Evolutionary conservation across 1,140 invertebrate genomes (phyloP).

Genomic region (Holotrichia oblita): DNA sequence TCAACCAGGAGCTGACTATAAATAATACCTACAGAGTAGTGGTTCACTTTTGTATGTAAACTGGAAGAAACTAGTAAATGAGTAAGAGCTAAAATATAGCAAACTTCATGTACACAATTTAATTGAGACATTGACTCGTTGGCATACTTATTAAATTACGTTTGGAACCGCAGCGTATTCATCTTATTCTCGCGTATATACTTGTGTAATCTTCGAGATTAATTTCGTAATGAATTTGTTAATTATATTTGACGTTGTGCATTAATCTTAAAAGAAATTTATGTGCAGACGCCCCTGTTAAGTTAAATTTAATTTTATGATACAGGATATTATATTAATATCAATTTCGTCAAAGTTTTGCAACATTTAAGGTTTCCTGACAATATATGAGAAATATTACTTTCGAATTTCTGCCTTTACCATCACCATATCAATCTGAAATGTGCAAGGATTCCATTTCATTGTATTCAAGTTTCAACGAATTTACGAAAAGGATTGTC

Average conservation of each 20-base stretch:
- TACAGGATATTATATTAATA: slow-evolving; percentile 11
- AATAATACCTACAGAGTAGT: not conserved
- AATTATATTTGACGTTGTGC: slow-evolving; percentile 18
- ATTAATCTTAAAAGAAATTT: slow-evolving; percentile 16
- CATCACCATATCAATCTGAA: too few species aligned
- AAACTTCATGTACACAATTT: not conserved
- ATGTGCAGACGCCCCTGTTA: not conserved
- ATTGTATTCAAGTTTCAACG: too few species aligned
- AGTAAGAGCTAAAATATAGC: not conserved
- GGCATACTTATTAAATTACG: not conserved
- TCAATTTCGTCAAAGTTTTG: too few species aligned
- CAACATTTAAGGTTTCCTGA: too few species aligned
- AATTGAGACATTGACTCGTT: slow-evolving; percentile 31
- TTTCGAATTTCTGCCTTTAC: too few species aligned
- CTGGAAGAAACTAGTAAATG: not conserved
- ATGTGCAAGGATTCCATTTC: too few species aligned
- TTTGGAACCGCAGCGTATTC: slow-evolving; percentile 3
- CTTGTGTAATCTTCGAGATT: slow-evolving; percentile 24
- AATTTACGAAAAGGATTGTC: too few species aligned
- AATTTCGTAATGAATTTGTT: slow-evolving; percentile 32
- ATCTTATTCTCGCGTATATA: slow-evolving; percentile 8
- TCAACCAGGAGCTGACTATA: not conserved
- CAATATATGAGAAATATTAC: too few species aligned
- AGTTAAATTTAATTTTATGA: slow-evolving; percentile 24
- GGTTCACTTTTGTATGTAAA: not conserved